A percentile compares a stretch with the other conserved stretches of the same genome.
phyloP scores from a whole-genome alignment of 2,888 invertebrate genomes.

The Arctia plantaginis region DNA sequence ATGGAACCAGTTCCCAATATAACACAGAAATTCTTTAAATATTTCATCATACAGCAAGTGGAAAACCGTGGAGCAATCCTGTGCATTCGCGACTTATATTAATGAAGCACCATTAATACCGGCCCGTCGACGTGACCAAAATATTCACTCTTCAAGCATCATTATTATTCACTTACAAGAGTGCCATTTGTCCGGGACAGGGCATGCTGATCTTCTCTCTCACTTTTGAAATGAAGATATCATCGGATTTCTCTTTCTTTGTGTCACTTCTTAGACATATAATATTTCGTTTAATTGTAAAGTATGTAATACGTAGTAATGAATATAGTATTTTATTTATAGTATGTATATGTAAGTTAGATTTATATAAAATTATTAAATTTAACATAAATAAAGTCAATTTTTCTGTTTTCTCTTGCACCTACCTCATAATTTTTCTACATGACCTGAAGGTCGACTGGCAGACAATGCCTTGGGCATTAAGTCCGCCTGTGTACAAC shows the following conservation, averaged over 20 bases:
- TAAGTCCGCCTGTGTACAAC: no score
- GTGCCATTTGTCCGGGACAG: constrained; percentile 42
- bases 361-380: no score
- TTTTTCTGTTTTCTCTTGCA: no score
- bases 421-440: no score
- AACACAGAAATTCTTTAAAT: constrained; percentile 3
- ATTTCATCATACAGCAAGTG: constrained; percentile 14
- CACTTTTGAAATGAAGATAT: background rate
- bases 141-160: constrained; percentile 38
- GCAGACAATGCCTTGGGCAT: no score
- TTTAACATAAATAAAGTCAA: no score
- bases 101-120: constrained; percentile 47
- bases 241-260: constrained; percentile 11
- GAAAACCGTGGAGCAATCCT: constrained; percentile 24
- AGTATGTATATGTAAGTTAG: no score
- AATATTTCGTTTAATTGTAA: background rate
- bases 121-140: constrained; percentile 47
- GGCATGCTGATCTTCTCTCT: background rate
- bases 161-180: constrained; percentile 55
- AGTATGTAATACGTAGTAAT: no score
- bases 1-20: background rate
- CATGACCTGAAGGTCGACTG: no score
- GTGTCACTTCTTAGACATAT: background rate
- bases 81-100: constrained; percentile 37
- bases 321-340: background rate